Evolutionary conservation across 2,113 vertebrate genomes (phyloP), one percentile per base, ranked within the genome.

Genomic region (Hemiprocne comata): DNA sequence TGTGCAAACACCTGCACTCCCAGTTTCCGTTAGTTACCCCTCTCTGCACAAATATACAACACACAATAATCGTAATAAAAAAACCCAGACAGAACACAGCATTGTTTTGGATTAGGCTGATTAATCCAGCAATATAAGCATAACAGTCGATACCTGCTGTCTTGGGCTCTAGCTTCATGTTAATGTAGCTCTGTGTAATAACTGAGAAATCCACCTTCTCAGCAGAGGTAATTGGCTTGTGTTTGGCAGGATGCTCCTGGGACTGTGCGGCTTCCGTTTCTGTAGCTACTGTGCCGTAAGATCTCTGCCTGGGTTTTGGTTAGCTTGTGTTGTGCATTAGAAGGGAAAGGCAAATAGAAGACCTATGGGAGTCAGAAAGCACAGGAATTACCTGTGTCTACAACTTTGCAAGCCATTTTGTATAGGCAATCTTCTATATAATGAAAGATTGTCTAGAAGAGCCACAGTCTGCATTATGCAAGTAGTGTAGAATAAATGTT

Each of bases 161-260:
- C 17, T 82, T 0, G 1, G 19, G 23, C 33, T 87, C 10, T 61
- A 10, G 19, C 65, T 87, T 77, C 15, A 17, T 9, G 4, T 61
- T 77, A 44, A 46, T 33, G 17, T 3, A 62, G 21, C 21, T 83
- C 62, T 29, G 15, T 40, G 60, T 67, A 46, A 55, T 67, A 83
- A 73, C 21, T 28, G 25, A 55, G 21, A 78, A 53, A 36, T 55
- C 16, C 21, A 25, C 20, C 20, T 83, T 26, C 48, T 73, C 65
- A 77, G 67, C 71, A 73, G 48, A 80, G 29, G 13, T 86, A 7
- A 65, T 65, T 65, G 8, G 1, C 71, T 65, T 40, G 10, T 58
- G 14, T 31, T 51, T 1, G 6, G n/a, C 0, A n/a, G 6, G 36
- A n/a, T 84, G 85, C 55, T 34, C 0, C 34, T 55, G 17, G 67